Evolutionary conservation across 2,888 invertebrate species (phyloP).

Genomic region (Hirtodrosophila trivittata): DNA sequence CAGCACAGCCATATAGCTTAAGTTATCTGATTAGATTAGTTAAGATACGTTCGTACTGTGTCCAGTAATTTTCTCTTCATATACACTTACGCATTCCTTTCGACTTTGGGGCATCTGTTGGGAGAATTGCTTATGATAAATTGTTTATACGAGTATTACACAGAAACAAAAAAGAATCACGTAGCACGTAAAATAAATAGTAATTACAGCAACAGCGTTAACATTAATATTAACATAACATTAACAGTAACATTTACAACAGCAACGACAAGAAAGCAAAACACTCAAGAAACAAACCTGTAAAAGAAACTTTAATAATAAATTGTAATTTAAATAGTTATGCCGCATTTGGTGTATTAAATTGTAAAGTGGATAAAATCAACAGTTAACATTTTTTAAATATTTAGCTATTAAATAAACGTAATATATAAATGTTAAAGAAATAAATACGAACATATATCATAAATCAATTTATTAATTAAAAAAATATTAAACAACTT

Average conservation of each 20-base stretch:
- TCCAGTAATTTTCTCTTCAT: too few relatives aligned
- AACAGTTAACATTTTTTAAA: conserved; percentile 83
- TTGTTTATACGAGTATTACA: neutral
- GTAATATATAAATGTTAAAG: conserved; percentile 65
- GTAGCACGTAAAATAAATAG: conserved; percentile 7
- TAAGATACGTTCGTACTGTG: too few relatives aligned
- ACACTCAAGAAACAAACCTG: conserved; percentile 21
- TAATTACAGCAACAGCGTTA: conserved; percentile 10
- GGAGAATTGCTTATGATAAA: too few relatives aligned
- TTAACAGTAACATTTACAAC: conserved; percentile 1
- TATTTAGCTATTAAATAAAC: conserved; percentile 77
- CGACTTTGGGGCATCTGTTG: too few relatives aligned
- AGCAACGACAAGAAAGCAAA: conserved; percentile 18
- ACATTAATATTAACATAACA: conserved; percentile 3
- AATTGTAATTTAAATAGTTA: conserved; percentile 61
- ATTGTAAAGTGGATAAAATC: conserved; percentile 82
- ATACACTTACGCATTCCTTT: too few relatives aligned
- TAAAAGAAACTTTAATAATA: conserved; percentile 35
- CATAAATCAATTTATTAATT: conserved; percentile 61
- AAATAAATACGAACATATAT: conserved; percentile 48
- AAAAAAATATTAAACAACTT: conserved; percentile 34
- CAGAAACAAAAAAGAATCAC: conserved; percentile 23
- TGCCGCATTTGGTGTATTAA: conserved; percentile 72
- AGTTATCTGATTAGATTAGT: too few relatives aligned
- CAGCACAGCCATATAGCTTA: too few relatives aligned